Conservation (phyloP, 2,888 invertebrate genomes). For the Sarcophaga carnaria region DNA sequence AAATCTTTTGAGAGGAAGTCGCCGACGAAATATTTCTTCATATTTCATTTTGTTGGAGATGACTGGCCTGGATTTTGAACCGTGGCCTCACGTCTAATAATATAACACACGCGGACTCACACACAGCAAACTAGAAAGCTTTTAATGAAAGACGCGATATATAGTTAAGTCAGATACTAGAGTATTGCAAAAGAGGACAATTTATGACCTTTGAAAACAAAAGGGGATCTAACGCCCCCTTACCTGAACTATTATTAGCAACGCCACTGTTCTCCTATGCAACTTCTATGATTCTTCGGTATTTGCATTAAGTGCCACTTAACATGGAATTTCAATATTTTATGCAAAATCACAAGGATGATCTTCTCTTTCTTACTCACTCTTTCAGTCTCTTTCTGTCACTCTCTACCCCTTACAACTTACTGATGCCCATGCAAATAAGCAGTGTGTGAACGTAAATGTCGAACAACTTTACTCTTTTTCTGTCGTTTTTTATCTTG, state of each 20-base stretch:
- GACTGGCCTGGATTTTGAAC: too few relatives aligned
- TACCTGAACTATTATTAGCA: not conserved
- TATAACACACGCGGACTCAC: too few relatives aligned
- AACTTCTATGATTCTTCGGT: conserved; percentile 65
- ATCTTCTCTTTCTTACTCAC: conserved; percentile 68
- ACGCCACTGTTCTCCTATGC: conserved; percentile 37
- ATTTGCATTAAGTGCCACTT: conserved; percentile 80
- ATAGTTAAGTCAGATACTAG: too few relatives aligned
- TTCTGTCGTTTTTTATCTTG: not conserved
- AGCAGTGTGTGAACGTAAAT: conserved; percentile 1
- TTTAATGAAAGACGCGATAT: too few relatives aligned
- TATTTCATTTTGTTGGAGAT: too few relatives aligned
- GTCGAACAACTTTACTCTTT: conserved; percentile 18
- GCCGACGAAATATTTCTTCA: too few relatives aligned
- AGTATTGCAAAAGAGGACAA: too few relatives aligned
- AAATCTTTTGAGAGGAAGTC: too few relatives aligned
- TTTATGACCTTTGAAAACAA: not conserved
- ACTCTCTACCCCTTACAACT: too few relatives aligned
- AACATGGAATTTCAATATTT: conserved; percentile 80
- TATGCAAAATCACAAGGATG: conserved; percentile 76
- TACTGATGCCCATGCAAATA: conserved; percentile 56
- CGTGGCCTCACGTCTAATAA: too few relatives aligned
- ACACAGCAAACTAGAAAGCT: too few relatives aligned
- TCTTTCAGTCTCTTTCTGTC: too few relatives aligned
- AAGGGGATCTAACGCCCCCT: not conserved